Percentiles rank a stretch among this genome's conserved stretches.
These are phyloP conservation scores for Latheticus oryzae DNA, from an alignment of 2,888 invertebrate species.

Conservation along the genomic window DNA sequence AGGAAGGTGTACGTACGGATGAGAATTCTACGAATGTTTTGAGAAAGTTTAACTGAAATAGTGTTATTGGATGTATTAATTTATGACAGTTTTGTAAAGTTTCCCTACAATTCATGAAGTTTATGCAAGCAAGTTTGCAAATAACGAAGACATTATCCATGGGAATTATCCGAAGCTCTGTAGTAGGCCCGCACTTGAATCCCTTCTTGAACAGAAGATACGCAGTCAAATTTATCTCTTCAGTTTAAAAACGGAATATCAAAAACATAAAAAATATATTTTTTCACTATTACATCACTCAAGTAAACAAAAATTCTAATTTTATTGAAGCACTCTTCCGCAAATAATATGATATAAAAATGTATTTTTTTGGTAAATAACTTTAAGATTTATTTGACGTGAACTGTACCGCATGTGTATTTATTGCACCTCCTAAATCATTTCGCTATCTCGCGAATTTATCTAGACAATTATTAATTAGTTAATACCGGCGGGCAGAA, in stretches of 20 bases:
- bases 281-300: no score
- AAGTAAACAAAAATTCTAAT: no score
- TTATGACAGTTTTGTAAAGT: conserved; percentile 43
- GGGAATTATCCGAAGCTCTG: conserved; percentile 32
- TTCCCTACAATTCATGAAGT: conserved; percentile 38
- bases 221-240: no score
- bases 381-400: conserved; percentile 52
- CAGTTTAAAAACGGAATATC: no score
- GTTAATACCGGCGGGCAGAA: conserved; percentile 52
- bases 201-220: no score
- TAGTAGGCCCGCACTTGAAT: conserved; percentile 21
- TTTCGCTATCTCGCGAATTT: conserved; percentile 58
- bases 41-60: conserved; percentile 32
- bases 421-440: conserved; percentile 60
- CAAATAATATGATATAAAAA: no score
- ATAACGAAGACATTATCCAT: conserved; percentile 37
- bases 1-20: conserved; percentile 23
- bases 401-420: conserved; percentile 56
- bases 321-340: no score
- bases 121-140: conserved; percentile 36
- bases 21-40: conserved; percentile 30
- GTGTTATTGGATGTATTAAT: conserved; percentile 44
- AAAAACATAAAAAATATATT: no score
- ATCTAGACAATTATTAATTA: conserved; percentile 62
- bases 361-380: conserved; percentile 43